Evolutionary conservation across 1,140 invertebrate species (phyloP).

Genomic region (Venturia canescens): DNA sequence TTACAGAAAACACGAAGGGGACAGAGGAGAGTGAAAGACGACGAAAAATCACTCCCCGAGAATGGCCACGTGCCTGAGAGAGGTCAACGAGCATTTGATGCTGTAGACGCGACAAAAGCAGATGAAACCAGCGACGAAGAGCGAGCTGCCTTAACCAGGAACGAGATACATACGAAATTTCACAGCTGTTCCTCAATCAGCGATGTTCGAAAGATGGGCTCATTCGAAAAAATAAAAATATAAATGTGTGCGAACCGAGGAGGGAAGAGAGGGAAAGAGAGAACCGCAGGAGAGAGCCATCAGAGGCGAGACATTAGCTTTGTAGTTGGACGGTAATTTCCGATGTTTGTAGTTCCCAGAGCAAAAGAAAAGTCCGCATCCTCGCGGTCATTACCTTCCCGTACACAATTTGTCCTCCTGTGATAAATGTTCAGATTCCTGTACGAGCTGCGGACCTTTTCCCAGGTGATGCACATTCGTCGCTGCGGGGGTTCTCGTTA

Average conservation of each 20-base stretch:
- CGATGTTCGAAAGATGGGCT: background rate
- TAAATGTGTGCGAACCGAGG: background rate
- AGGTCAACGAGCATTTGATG: background rate
- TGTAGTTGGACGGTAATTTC: constrained; percentile 37
- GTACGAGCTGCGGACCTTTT: background rate
- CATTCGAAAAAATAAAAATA: background rate
- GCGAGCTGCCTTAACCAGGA: background rate
- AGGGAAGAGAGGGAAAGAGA: background rate
- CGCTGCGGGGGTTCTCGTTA: background rate
- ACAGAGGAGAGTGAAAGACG: background rate
- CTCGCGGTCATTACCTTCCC: background rate
- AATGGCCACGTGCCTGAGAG: background rate
- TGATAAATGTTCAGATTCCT: background rate
- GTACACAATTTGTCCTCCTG: background rate
- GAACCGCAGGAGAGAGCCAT: background rate
- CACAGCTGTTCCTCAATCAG: background rate
- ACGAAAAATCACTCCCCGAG: background rate
- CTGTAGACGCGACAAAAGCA: background rate
- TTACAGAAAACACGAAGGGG: background rate
- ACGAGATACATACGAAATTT: constrained; percentile 7
- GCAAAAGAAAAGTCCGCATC: background rate
- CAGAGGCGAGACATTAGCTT: background rate
- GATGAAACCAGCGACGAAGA: background rate
- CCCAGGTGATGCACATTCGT: background rate
- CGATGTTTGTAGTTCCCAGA: background rate